Evolutionary conservation across 2,888 invertebrate species (phyloP), one percentile per base, ranked within the genome.

Genomic region (Eupithecia vulgata): DNA sequence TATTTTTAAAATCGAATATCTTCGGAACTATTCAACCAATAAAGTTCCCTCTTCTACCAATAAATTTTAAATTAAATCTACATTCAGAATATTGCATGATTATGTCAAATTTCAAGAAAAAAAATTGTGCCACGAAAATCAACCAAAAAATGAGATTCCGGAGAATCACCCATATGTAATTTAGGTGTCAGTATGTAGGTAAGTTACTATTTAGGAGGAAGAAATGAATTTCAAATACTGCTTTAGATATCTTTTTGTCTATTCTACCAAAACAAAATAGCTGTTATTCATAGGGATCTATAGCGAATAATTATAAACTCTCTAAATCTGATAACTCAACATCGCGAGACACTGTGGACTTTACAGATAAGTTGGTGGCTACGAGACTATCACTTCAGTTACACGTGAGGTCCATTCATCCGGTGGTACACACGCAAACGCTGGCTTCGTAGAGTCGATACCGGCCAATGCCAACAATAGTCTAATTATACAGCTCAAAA

Each of bases 381-480:
- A 64, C 12, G n/a, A 35, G 61, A 61, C 35, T 17, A 64, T 37
- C 37, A 64, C 35, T 83, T 84, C 86, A 83, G 77, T 82, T 83
- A 83, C 73, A 83, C 82, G 82, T 83, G 85, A 88, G 88, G 85
- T 77, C 78, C 83, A 86, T 84, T 86, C 85, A 88, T 83, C 82
- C 84, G 79, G 57, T 30, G 37, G 64, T 68, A 66, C 67, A 71
- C 69, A 71, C 69, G 68, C 70, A 64, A 68, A 57, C 52, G 57
- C 75, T n/a, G 80, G 84, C 86, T 70, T 57, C 59, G 67, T 70
- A 85, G 88, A 85, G 82, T 83, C 81, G 78, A 81, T 82, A 88
- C 87, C 83, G 84, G 76, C 80, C 85, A 84, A 76, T 78, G 80
- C 80, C 79, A 90, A 93, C 93, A 93, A 93, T 92, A 88, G 87